Evolutionary conservation across 2,888 invertebrate species (phyloP).

Genomic region (Frankliniella fusca): DNA sequence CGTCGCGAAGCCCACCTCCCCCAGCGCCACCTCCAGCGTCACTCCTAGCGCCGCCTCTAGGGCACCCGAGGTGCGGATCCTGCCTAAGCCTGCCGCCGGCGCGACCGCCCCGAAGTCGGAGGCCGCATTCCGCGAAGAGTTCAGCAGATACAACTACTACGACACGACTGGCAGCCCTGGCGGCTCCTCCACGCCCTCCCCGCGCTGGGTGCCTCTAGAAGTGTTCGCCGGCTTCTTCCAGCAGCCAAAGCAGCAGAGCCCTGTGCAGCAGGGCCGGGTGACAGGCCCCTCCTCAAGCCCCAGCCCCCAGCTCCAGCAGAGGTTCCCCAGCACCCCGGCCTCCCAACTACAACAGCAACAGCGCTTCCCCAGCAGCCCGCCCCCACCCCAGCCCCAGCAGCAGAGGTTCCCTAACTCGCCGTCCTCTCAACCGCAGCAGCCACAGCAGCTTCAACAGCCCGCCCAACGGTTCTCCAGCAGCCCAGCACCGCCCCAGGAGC

Average conservation of each 20-base stretch:
- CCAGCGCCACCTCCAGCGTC: neutral
- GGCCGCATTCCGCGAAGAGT: constrained; percentile 10
- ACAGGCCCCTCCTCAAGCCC: neutral
- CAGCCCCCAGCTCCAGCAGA: neutral
- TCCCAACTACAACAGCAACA: neutral
- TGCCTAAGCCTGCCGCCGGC: neutral
- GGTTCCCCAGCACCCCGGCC: neutral
- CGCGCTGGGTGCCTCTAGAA: neutral
- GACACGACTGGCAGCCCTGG: neutral
- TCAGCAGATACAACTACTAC: constrained; percentile 4
- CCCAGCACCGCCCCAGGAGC: neutral
- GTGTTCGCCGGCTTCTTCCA: constrained; percentile 14
- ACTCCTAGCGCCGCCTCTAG: neutral
- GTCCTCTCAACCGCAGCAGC: neutral
- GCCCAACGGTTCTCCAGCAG: neutral
- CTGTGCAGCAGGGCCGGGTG: neutral
- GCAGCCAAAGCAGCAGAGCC: constrained; percentile 4
- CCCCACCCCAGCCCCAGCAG: neutral
- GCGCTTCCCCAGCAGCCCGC: neutral
- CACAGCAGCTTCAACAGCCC: neutral
- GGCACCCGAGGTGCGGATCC: neutral
- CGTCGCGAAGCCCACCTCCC: neutral
- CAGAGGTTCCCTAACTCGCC: neutral
- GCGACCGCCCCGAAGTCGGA: neutral
- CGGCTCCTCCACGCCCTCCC: neutral